These are phyloP conservation scores for Drosophila subobscura DNA, from an alignment of 1,140 invertebrate species.

Conservation along the genomic window DNA sequence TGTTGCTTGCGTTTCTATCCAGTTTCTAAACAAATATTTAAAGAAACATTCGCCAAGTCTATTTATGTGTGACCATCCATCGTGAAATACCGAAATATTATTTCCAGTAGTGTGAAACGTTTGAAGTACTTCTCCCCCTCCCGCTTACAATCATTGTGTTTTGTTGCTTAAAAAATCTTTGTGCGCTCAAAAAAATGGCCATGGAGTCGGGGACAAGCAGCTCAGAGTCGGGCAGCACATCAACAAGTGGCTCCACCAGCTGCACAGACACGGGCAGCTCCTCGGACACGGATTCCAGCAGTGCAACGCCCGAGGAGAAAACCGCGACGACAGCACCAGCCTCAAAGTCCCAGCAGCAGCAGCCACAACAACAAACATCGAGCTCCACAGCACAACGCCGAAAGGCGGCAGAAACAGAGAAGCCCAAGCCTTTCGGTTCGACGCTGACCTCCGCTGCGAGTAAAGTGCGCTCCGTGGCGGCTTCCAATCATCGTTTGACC, in stretches of 20 bases:
- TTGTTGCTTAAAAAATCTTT: constrained; percentile 6
- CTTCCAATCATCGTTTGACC: constrained; percentile 58
- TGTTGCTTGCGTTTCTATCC: no score
- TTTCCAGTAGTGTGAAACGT: no score
- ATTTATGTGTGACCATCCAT: no score
- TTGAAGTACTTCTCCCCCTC: no score
- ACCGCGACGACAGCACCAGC: constrained; percentile 12
- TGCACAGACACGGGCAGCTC: constrained; percentile 83
- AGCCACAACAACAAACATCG: constrained; percentile 30
- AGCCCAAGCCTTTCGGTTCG: constrained; percentile 27
- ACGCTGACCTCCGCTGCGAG: neutral
- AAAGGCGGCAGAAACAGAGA: constrained; percentile 36
- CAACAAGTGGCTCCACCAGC: constrained; percentile 86
- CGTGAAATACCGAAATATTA: no score
- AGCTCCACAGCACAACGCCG: constrained; percentile 31
- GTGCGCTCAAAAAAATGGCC: constrained; percentile 27
- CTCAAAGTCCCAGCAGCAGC: constrained; percentile 19
- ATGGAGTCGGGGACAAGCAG: constrained; percentile 85
- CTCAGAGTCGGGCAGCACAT: constrained; percentile 87
- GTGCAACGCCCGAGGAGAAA: constrained; percentile 73
- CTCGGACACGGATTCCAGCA: constrained; percentile 89
- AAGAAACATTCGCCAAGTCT: no score
- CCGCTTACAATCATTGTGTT: no score
- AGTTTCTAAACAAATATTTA: no score
- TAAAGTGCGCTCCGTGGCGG: constrained; percentile 2